Evolutionary conservation across 2,888 invertebrate species (phyloP), one percentile per base, ranked within the genome.

Genomic region (Mylabris sibirica): DNA sequence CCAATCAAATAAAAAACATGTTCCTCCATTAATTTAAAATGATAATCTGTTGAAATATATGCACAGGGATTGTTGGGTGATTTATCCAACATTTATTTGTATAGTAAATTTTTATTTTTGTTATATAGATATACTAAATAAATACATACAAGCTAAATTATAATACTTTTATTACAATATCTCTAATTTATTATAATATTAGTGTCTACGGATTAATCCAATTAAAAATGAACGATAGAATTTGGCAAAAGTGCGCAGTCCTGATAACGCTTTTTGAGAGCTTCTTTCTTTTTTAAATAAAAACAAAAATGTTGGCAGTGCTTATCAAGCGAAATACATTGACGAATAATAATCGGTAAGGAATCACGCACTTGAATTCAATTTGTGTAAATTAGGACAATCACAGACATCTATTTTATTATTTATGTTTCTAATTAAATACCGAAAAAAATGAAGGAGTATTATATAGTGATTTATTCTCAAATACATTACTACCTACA

Each of bases 401-500:
- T 82, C 82, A 82, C 82, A 82, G 82, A 81, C 79, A 81, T 77
- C 81, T 82, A 81, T 76, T 74, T 53, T 12, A 53, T 44, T 20
- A n/a, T 6, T 22, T 30, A 30, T 8, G 30, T 14, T 57, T 57
- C 12, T 22, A 24, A 2, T 26, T 8, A 57, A n/a, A 26, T 24
- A 57, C 6, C 2, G 5, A 57, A 14, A 75, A n/a, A 72, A 74
- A 67, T 5, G 72, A 71, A 72, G 69, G 78, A 79, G 78, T 78
- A 79, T 77, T 76, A 71, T 74, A 30, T 30, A 72, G 71, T 69
- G 64, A 63, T 12, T 60, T 59, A 65, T 22, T 26, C 30, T 17
- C 53, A 14, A 59, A 66, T 61, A 64, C 64, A 41, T 57, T 64
- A 59, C 64, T 44, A 38, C 59, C 61, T 68, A 61, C n/a, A n/a